Base-by-base conservation (phyloP, 2,113 vertebrate genomes). In the Atrichornis clamosus region DNA sequence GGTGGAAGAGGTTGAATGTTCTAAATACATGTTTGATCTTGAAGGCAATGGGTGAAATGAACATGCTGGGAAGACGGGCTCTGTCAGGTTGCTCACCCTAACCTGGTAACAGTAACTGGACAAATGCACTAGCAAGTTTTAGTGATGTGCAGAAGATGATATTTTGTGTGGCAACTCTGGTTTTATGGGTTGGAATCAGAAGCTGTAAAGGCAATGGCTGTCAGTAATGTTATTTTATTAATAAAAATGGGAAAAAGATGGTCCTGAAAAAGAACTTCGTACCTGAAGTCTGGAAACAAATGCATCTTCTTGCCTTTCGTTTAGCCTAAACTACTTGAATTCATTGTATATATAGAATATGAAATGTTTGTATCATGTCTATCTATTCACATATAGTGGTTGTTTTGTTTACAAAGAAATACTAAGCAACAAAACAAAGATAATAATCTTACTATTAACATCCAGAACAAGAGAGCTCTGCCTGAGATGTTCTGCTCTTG, bases 21-120 rank as follows among this genome's bases (percentile, higher is more conserved):
- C 22, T 81, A 24, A 68, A 37, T 85, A 28, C 9, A 81, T 33
- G 3, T 69, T 79, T 67, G 26, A 37, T 56, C 21, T 30, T 56
- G 15, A 60, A 60, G 53, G 41, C 53, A 33, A 1, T 19, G 47
- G 24, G 20, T 49, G 26, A 44, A 90, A 41, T 46, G 10, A 79
- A 23, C 4, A 9, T 14, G 10, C 5, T 41, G 15, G n/a, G 79
- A 49, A 60, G 42, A 46, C 0, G 0, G 11, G 8, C 23, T 53
- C 27, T 69, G 83, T 10, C 2, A 2, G 11, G 11, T 49, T 58
- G 21, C 28, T 84, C 2, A 9, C 30, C 4, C 3, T 37, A 20
- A 39, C 11, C 17, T 72, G 30, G 10, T 64, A 24, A 47, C 27
- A 47, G 30, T 50, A 52, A 47, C 63, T 46, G 46, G 27, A 56